These are phyloP conservation scores for Therioaphis trifolii DNA, from an alignment of 2,888 invertebrate species.

Conservation along the genomic window DNA sequence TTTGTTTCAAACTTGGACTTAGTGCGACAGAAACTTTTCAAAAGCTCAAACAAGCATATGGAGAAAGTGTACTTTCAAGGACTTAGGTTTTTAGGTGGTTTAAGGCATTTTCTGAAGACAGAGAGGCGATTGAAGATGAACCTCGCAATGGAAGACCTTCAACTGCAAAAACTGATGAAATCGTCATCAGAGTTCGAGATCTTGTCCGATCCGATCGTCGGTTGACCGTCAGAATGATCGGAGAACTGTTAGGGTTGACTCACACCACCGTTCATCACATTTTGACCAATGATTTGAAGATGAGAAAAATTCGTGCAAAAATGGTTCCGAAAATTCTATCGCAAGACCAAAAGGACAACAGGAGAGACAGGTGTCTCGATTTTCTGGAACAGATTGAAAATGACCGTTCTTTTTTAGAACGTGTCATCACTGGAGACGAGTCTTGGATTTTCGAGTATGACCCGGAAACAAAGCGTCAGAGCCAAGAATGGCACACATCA, in stretches of 20 bases:
- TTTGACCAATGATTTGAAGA: no score
- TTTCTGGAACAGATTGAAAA: conserved; percentile 41
- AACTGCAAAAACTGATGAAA: conserved; percentile 25
- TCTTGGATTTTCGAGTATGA: no score
- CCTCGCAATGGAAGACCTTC: conserved; percentile 37
- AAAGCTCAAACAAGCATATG: conserved; percentile 64
- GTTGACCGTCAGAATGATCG: conserved; percentile 40
- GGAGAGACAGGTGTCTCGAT: conserved; percentile 21
- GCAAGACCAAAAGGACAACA: conserved; percentile 17
- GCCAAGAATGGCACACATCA: no score
- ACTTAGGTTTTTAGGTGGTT: conserved; percentile 59
- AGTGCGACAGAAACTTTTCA: conserved; percentile 65
- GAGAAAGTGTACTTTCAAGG: conserved; percentile 62
- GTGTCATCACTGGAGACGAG: conserved; percentile 63
- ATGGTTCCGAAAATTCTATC: not conserved
- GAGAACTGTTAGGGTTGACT: conserved; percentile 13
- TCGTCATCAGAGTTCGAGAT: conserved; percentile 43
- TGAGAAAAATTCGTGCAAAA: no score
- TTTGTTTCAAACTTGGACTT: conserved; percentile 65
- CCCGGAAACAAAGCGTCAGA: no score
- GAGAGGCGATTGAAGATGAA: conserved; percentile 27
- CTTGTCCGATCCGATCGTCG: conserved; percentile 42
- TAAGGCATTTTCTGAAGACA: conserved; percentile 18
- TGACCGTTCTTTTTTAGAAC: conserved; percentile 56
- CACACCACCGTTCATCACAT: conserved; percentile 53